A percentile compares a stretch with the other conserved stretches of the same genome.
These are phyloP conservation scores for Dasypus novemcinctus DNA, from an alignment of 2,113 vertebrate genomes.

Conservation along the genomic window DNA sequence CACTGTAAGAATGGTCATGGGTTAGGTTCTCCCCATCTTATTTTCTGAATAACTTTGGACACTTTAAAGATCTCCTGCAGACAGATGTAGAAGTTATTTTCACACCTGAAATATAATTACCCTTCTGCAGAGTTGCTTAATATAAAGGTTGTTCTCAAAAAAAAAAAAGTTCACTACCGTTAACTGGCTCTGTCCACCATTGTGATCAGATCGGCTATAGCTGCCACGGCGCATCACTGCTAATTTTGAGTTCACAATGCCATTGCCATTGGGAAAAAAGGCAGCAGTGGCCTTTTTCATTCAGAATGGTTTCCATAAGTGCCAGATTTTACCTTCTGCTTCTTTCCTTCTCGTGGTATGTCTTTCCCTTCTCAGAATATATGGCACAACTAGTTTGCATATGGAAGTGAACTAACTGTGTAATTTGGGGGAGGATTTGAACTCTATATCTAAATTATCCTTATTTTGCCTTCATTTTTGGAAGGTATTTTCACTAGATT, in stretches of 20 bases:
- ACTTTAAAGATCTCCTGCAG: neutral
- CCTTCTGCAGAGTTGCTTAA: neutral
- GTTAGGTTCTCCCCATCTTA: rapidly evolving
- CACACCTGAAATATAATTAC: neutral
- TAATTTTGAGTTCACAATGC: neutral
- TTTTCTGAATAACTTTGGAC: too few species aligned
- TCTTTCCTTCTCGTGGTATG: neutral
- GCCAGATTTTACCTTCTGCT: too few species aligned
- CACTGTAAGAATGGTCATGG: too few species aligned
- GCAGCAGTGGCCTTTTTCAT: too few species aligned
- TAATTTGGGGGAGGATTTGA: neutral
- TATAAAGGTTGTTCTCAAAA: neutral
- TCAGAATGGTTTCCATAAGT: too few species aligned
- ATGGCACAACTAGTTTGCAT: too few species aligned
- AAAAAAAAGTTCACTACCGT: neutral
- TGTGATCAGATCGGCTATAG: neutral
- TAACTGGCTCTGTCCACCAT: neutral
- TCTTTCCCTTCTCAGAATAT: neutral
- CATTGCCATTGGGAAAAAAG: too few species aligned
- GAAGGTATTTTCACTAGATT: neutral
- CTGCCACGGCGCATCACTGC: rapidly evolving
- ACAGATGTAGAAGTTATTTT: neutral
- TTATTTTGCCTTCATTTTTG: neutral
- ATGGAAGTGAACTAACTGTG: rapidly evolving
- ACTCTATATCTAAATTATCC: too few species aligned